These are phyloP conservation scores for Danio albolineatus DNA, from an alignment of 2,797 vertebrate species.

Conservation along the genomic window DNA sequence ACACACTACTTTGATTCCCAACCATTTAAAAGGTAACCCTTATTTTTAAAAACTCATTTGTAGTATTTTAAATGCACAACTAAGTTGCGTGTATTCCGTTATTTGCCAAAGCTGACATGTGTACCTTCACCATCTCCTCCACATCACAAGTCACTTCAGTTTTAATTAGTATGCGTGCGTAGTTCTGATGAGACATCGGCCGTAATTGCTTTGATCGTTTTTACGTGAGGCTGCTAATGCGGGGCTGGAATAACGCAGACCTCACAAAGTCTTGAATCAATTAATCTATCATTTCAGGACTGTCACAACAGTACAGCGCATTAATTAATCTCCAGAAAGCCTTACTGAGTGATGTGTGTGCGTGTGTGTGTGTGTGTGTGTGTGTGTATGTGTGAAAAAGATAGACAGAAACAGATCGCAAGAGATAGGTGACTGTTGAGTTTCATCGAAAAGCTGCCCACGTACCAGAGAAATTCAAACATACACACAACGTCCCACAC, in stretches of 20 bases:
- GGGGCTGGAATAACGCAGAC: constrained; percentile 36
- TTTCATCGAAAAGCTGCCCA: constrained; percentile 50
- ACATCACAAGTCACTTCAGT: constrained; percentile 11
- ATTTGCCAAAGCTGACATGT: background rate
- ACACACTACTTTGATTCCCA: too few species aligned
- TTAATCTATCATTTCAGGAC: constrained; percentile 38
- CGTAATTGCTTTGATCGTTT: constrained; percentile 29
- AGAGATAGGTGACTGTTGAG: constrained; percentile 26
- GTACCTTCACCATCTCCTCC: constrained; percentile 7
- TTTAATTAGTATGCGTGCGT: constrained; percentile 43
- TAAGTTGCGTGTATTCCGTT: too few species aligned
- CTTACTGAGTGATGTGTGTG: constrained; percentile 5
- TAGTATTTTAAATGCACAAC: too few species aligned
- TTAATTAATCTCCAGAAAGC: constrained; percentile 45
- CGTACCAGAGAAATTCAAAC: constrained; percentile 42
- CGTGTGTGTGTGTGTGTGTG: background rate
- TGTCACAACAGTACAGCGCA: constrained; percentile 20
- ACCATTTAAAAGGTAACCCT: too few species aligned
- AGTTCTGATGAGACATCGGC: constrained; percentile 12
- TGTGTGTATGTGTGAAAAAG: background rate
- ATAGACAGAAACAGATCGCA: constrained; percentile 21
- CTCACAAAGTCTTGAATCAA: constrained; percentile 34
- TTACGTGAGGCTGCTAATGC: constrained; percentile 25
- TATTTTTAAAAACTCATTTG: too few species aligned
- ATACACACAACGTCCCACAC: constrained; percentile 21